Conservation (phyloP, 1,140 invertebrate species). For the Bombus confusus region DNA sequence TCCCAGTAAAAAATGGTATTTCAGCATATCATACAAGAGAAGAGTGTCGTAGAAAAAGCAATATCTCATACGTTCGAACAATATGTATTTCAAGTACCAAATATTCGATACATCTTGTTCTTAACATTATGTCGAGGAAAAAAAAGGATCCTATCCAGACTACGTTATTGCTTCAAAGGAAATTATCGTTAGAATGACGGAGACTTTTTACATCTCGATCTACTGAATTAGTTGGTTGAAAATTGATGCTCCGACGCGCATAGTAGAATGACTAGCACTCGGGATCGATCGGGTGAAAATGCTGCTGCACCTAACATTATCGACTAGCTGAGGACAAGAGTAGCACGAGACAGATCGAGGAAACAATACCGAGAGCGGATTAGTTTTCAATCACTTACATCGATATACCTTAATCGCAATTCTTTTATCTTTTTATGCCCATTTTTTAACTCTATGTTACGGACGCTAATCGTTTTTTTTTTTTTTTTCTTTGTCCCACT, state of each 20-base stretch:
- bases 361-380: conserved; percentile 26
- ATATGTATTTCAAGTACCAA: conserved; percentile 66
- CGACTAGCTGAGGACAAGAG: conserved; percentile 35
- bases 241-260: conserved; percentile 40
- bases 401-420: conserved; percentile 19
- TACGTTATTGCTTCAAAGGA: conserved; percentile 41
- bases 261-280: conserved; percentile 51
- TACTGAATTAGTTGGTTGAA: conserved; percentile 43
- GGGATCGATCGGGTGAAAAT: conserved; percentile 43
- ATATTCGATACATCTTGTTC: conserved; percentile 63
- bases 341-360: conserved; percentile 18
- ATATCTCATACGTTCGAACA: conserved; percentile 48
- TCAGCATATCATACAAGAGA: neutral
- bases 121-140: conserved; percentile 56
- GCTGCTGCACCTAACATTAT: conserved; percentile 46
- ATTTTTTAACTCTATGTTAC: conserved; percentile 33
- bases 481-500: conserved; percentile 23
- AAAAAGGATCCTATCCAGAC: conserved; percentile 11
- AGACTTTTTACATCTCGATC: conserved; percentile 22
- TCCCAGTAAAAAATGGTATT: neutral
- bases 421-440: conserved; percentile 10
- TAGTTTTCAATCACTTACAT: conserved; percentile 35
- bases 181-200: conserved; percentile 19
- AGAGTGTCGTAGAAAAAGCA: conserved; percentile 8
- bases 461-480: conserved; percentile 38